Evolutionary conservation across 2,888 invertebrate species (phyloP).

Genomic region (Prostheceraeus crozeri): DNA sequence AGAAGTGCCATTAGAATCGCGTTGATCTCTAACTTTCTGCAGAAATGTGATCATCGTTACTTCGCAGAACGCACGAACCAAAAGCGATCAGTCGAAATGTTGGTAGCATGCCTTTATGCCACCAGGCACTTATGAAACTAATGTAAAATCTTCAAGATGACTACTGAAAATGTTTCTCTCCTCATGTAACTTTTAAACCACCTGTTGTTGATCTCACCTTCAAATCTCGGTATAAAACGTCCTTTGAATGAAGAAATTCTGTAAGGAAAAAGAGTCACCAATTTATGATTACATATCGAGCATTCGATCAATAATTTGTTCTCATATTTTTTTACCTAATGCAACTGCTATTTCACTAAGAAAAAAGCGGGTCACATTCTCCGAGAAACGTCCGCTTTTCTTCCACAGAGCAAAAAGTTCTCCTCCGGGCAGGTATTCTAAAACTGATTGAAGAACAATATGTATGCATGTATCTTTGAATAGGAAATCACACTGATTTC

Average conservation of each 20-base stretch:
- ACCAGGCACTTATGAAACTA: too few relatives aligned
- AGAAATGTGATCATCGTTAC: too few relatives aligned
- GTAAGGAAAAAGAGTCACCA: conserved; percentile 46
- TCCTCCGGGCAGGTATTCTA: conserved; percentile 74
- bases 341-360: conserved; percentile 79
- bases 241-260: conserved; percentile 82
- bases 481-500: neutral
- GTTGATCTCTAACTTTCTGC: too few relatives aligned
- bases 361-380: conserved; percentile 71
- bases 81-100: too few relatives aligned
- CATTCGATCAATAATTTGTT: neutral
- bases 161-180: too few relatives aligned
- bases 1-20: too few relatives aligned
- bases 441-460: too few relatives aligned
- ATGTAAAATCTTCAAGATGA: too few relatives aligned
- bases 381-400: conserved; percentile 67
- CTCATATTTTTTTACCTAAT: conserved; percentile 66
- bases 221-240: conserved; percentile 78
- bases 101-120: too few relatives aligned
- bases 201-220: conserved; percentile 58
- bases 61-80: too few relatives aligned
- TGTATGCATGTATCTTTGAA: conserved; percentile 34
- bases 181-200: too few relatives aligned
- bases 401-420: conserved; percentile 72
- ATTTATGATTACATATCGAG: too few relatives aligned